These are phyloP conservation scores for Smutsia gigantea DNA, from an alignment of 2,797 vertebrate genomes.

Conservation along the genomic window DNA sequence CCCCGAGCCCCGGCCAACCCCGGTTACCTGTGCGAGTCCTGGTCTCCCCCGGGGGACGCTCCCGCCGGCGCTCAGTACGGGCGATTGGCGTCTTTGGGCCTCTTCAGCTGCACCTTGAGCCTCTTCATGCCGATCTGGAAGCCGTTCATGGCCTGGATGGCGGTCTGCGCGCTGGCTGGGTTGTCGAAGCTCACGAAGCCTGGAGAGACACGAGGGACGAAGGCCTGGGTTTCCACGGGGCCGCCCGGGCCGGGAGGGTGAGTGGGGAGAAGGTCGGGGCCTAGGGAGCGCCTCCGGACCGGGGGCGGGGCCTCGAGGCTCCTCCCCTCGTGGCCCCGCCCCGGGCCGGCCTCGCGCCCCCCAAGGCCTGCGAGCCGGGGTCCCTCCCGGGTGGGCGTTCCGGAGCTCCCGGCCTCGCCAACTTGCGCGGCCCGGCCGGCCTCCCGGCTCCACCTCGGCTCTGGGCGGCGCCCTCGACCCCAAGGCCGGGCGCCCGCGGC, in stretches of 20 bases:
- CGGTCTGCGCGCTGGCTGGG: constrained; percentile 98
- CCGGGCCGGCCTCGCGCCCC: constrained; percentile 10
- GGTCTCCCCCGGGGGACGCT: constrained; percentile 86
- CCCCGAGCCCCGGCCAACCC: constrained; percentile 73
- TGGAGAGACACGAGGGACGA: constrained; percentile 91
- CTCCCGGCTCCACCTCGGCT: constrained; percentile 21
- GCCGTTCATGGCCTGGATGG: constrained; percentile 99
- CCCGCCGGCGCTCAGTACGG: constrained; percentile 93
- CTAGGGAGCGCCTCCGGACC: not conserved
- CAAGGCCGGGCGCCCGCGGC: constrained; percentile 27
- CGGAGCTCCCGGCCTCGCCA: not conserved
- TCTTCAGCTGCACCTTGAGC: constrained; percentile 99
- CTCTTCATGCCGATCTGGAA: constrained; percentile 99
- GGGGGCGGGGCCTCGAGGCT: constrained; percentile 33
- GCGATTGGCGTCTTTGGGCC: constrained; percentile 99
- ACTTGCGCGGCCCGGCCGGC: not conserved
- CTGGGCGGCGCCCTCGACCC: constrained; percentile 4
- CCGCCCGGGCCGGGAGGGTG: constrained; percentile 72
- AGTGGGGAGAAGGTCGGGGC: constrained; percentile 74
- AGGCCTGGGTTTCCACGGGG: constrained; percentile 84
- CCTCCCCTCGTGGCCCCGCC: constrained; percentile 46
- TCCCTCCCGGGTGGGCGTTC: constrained; percentile 12
- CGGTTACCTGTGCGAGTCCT: constrained; percentile 91
- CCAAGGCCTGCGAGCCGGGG: not conserved
- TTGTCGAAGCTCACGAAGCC: constrained; percentile 99